Evolutionary conservation across 2,113 vertebrate genomes (phyloP), one percentile per base, ranked within the genome.

Genomic region (Sciurus niger): DNA sequence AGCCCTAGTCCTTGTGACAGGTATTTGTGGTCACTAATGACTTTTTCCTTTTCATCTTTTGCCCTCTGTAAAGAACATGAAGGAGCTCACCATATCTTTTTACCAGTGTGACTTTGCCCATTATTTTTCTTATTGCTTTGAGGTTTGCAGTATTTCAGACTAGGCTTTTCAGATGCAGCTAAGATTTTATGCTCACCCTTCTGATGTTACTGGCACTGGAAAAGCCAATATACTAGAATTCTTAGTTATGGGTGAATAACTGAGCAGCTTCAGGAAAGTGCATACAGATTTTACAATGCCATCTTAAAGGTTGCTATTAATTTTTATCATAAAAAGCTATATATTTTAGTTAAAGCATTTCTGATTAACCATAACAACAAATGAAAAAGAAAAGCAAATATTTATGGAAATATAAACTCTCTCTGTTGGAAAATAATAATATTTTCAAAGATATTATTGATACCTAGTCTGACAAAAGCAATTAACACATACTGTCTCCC

Each of bases 121-220:
- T 84, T 96, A 93, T 90, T 97, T 96, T 94, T 89, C 63, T 86
- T 89, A 89, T 28, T 93, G 24, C 53, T 98, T 96, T 96, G 83
- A 94, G 30, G 22, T 84, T 89, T 83, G 78, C 95, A 37, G 25
- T 80, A 60, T 65, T 60, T 96, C 20, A 77, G 60, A 74, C 30
- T 80, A 85, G 28, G 58, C 4, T 90, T 94, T 58, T 93, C 78
- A 93, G 89, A 60, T 43, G 30, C 53, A 72, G 32, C 58, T 68
- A n/a, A 92, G 60, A 70, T 95, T 95, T 92, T 96, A 14, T 68
- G n/a, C 16, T 97, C 60, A 79, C 20, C 30, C 43, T 68, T 74
- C 60, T 63, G 24, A 43, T 51, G 9, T 95, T 87, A 63, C 63
- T 92, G 51, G 25, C 16, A 73, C 37, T 63, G 13, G 22, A 14